Percentiles rank a stretch among this genome's conserved stretches.
Evolutionary conservation across 2,888 invertebrate genomes (phyloP).

Genomic region (Drosophila recens): DNA sequence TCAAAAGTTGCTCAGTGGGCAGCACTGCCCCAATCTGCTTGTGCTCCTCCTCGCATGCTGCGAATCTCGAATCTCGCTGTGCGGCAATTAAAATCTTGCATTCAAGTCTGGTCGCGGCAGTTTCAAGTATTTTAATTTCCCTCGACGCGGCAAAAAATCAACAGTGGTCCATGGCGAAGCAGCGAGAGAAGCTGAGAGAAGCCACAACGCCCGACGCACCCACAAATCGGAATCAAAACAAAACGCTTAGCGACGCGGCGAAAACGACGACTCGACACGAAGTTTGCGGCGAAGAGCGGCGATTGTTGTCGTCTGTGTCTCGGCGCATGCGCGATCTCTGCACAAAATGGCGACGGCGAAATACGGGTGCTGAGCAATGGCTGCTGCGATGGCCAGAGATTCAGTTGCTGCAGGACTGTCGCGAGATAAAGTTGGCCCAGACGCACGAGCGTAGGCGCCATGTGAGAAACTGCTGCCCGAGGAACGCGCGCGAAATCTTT

Average conservation of each 20-base stretch:
- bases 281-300: conserved; percentile 44
- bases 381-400: conserved; percentile 21
- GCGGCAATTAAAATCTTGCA: conserved; percentile 78
- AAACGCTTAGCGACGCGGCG: conserved; percentile 52
- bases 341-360: conserved; percentile 72
- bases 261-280: neutral
- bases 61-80: conserved; percentile 48
- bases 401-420: conserved; percentile 76
- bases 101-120: conserved; percentile 57
- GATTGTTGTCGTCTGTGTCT: neutral
- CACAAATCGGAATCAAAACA: conserved; percentile 74
- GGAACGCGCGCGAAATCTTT: conserved; percentile 74
- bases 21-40: conserved; percentile 17
- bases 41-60: conserved; percentile 10
- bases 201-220: conserved; percentile 26
- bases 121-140: conserved; percentile 75
- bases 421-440: conserved; percentile 71
- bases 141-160: conserved; percentile 63
- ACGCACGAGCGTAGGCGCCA: conserved; percentile 47
- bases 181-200: conserved; percentile 11
- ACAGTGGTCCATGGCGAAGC: conserved; percentile 34
- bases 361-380: conserved; percentile 38
- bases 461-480: conserved; percentile 50
- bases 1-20: conserved; percentile 25
- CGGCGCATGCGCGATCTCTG: conserved; percentile 65